Conservation (phyloP, 2,113 vertebrate species). For the Ciconia boyciana region DNA sequence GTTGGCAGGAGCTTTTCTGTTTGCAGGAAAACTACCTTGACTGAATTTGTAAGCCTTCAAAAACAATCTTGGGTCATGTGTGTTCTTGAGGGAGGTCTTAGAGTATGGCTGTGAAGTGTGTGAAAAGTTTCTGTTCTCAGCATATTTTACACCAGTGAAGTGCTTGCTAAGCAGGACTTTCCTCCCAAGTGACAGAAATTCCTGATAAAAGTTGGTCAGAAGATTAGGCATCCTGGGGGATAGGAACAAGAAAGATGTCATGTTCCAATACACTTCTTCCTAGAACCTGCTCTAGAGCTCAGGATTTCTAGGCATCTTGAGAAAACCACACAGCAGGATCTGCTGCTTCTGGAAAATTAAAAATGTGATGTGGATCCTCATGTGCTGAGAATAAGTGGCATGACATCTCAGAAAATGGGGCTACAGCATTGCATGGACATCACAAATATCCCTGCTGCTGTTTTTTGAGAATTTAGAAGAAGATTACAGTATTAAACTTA, state of each 20-base stretch:
- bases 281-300: neutral
- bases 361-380: neutral
- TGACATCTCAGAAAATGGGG: neutral
- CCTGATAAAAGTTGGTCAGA: neutral
- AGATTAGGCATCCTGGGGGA: neutral
- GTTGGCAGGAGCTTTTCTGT: neutral
- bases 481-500: neutral
- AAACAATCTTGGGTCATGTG: neutral
- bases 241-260: neutral
- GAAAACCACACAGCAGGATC: neutral
- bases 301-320: neutral
- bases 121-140: neutral
- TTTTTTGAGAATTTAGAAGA: neutral
- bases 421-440: neutral
- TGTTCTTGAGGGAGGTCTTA: neutral
- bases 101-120: neutral
- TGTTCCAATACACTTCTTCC: neutral
- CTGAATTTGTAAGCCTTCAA: neutral
- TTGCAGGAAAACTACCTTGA: neutral
- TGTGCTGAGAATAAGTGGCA: neutral
- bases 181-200: neutral
- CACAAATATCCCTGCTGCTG: neutral
- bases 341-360: neutral
- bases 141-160: neutral
- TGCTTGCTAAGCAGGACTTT: neutral